Conservation (phyloP, 2,797 vertebrate genomes). For the Pogoniulus pusillus region DNA sequence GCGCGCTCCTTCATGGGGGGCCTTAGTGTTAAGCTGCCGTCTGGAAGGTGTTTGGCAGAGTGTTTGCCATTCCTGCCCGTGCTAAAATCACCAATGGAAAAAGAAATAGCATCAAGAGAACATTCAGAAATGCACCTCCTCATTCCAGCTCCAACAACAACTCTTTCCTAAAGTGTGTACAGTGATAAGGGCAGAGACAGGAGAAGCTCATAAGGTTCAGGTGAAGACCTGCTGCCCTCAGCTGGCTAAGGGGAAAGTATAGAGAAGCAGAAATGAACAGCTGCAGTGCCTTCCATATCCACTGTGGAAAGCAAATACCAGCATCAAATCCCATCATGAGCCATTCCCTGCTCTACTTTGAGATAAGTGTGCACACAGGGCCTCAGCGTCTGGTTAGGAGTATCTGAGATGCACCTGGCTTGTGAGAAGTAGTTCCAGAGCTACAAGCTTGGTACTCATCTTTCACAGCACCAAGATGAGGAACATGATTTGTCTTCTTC, state of each 20-base stretch:
- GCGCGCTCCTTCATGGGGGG: conserved; percentile 29
- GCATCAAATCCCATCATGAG: background rate
- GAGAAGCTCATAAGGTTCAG: background rate
- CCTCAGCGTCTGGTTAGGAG: too few relatives aligned
- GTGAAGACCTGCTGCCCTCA: background rate
- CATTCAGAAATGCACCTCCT: background rate
- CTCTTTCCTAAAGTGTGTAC: background rate
- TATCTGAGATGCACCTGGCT: background rate
- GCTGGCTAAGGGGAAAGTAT: background rate
- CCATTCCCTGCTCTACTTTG: too few relatives aligned
- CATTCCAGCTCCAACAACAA: background rate
- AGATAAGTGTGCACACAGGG: too few relatives aligned
- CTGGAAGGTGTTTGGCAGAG: background rate
- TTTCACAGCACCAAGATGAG: background rate
- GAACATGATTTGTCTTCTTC: background rate
- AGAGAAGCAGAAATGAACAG: background rate
- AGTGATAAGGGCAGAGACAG: background rate
- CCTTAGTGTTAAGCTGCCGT: conserved; percentile 16
- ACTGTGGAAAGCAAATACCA: background rate
- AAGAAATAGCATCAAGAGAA: background rate
- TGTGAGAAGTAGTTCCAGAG: background rate
- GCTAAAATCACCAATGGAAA: conserved; percentile 26
- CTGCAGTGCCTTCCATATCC: background rate
- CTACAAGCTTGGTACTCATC: background rate
- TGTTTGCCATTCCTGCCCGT: conserved; percentile 4